Base-by-base conservation (phyloP, 53 echinoderm and acorn worm species). In the Echinometra lucunter region DNA sequence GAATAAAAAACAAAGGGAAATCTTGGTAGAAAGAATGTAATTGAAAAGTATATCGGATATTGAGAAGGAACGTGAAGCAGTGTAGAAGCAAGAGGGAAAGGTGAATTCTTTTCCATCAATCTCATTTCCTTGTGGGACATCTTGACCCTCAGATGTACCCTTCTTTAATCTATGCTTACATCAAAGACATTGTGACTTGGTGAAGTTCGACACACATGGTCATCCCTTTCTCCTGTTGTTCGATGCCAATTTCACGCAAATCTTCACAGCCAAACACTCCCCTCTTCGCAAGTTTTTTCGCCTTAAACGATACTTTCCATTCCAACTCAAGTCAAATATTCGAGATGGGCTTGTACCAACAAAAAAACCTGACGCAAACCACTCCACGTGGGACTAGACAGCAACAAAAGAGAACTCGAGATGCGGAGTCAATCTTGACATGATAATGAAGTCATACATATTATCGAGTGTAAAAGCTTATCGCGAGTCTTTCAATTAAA, bases 221-320 rank as follows among this genome's bases (percentile, higher is more conserved):
- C 66, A 67, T 28, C 34, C 42, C 4, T 45, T 44, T 19, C 45
- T 66, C n/a, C n/a, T 47, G 70, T 44, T 40, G 32, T 89, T 89
- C n/a, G 66, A n/a, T 44, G 91, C 91, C 92, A 92, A 92, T 92
- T 92, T 92, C 92, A 92, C 92, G 92, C 92, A 92, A 74, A 92
- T 92, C 57, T 75, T 74, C 75, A 47, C 57, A 27, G 23, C 70
- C 80, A 75, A 92, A 78, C 78, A 92, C 92, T 75, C 58, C 25
- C 89, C 40, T 55, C 60, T 53, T 89, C 89, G 89, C 89, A 60
- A 89, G 89, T 37, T 45, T 88, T n/a, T 57, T 89, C 57, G 60
- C 89, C 57, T 34, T 89, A 89, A 89, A 89, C 40, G 89, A 89
- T 89, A 89, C 89, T 89, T 58, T 89, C 89, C 60, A 58, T 17